Conservation (phyloP, 1,140 invertebrate species). For the Scaptodrosophila lebanonensis region DNA sequence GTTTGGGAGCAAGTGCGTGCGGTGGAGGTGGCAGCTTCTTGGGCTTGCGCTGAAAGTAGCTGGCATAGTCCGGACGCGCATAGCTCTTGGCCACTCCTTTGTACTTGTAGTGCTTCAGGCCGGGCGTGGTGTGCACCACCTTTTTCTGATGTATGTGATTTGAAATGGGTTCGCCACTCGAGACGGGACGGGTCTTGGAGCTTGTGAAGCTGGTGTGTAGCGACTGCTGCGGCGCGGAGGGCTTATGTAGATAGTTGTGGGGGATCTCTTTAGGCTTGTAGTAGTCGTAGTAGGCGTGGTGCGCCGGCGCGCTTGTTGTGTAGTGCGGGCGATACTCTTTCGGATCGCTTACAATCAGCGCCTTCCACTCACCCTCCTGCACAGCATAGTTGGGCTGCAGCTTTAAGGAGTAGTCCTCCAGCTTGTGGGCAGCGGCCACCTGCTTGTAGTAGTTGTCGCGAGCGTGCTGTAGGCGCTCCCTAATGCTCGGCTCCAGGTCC, state of each 20-base stretch:
- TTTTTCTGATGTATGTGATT: conserved; percentile 66
- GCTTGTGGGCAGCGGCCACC: conserved; percentile 48
- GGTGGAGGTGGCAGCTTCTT: conserved; percentile 41
- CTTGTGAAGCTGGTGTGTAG: conserved; percentile 48
- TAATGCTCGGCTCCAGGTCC: conserved; percentile 66
- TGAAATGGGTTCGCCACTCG: conserved; percentile 38
- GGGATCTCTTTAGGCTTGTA: conserved; percentile 57
- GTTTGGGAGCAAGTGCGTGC: not conserved
- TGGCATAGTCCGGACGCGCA: conserved; percentile 58
- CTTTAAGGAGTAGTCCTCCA: conserved; percentile 40
- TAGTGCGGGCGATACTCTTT: conserved; percentile 59
- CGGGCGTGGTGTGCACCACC: conserved; percentile 69
- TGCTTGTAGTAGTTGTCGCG: conserved; percentile 68
- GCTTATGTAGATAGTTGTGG: conserved; percentile 54
- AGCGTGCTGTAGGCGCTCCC: conserved; percentile 53
- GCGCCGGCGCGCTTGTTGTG: conserved; percentile 33
- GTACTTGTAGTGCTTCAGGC: conserved; percentile 73
- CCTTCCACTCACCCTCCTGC: conserved; percentile 68
- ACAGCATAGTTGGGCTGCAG: conserved; percentile 40
- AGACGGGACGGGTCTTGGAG: conserved; percentile 38
- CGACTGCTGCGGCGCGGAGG: conserved; percentile 28
- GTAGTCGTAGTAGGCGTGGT: conserved; percentile 54
- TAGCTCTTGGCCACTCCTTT: conserved; percentile 48
- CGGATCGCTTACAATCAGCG: conserved; percentile 58
- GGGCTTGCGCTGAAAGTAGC: conserved; percentile 69